Percentiles rank a stretch among this genome's conserved stretches.
phyloP scores from a whole-genome alignment of 2,797 vertebrate species.

The Eleutherodactylus coqui region DNA sequence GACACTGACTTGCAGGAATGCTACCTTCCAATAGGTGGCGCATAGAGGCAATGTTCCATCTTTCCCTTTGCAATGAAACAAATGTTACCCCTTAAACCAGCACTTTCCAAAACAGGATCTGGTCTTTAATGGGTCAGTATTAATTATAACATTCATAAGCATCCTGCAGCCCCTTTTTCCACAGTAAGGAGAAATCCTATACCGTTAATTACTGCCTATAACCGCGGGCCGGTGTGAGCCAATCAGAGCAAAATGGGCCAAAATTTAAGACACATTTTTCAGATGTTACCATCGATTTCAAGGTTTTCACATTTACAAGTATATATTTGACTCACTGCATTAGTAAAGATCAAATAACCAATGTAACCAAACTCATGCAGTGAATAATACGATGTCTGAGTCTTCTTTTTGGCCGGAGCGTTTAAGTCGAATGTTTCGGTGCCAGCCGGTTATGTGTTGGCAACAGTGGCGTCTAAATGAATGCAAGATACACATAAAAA shows the following conservation, averaged over 20 bases:
- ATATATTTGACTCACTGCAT: neutral
- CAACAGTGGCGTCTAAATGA: slow-evolving; percentile 23
- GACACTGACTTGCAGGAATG: too few species aligned
- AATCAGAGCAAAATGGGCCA: neutral
- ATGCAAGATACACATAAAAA: slow-evolving; percentile 33
- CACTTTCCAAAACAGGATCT: too few species aligned
- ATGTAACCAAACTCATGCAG: slow-evolving; percentile 17
- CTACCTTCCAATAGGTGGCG: too few species aligned
- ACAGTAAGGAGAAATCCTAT: neutral
- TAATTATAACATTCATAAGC: neutral
- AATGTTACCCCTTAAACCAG: too few species aligned
- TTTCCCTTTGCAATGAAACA: too few species aligned
- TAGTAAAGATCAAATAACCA: slow-evolving; percentile 6
- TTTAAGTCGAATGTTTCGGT: slow-evolving; percentile 17
- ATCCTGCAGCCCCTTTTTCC: neutral
- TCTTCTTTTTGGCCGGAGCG: slow-evolving; percentile 5
- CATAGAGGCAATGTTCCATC: too few species aligned
- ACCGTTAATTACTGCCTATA: neutral
- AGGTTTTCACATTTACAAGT: neutral
- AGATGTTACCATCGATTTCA: neutral
- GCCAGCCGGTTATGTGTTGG: slow-evolving; percentile 44
- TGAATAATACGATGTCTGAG: slow-evolving; percentile 21
- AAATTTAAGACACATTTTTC: neutral
- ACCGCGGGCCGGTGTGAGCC: neutral
- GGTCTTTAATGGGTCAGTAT: neutral